These are phyloP conservation scores for Neomorphus geoffroyi DNA, from an alignment of 2,797 vertebrate genomes.

Conservation along the genomic window DNA sequence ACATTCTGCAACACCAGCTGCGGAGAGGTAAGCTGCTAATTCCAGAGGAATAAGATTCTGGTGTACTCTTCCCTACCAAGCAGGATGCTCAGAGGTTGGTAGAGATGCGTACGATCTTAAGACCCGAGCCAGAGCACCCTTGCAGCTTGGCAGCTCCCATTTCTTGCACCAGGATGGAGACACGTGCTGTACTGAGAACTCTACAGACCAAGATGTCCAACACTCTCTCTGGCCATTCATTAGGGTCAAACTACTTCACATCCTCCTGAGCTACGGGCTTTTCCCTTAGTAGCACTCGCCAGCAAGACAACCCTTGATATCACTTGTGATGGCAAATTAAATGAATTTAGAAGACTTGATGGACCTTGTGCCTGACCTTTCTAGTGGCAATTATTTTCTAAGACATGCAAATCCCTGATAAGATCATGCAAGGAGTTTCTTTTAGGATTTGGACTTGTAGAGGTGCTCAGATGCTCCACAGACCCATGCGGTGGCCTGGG, in stretches of 20 bases:
- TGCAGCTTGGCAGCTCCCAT: neutral
- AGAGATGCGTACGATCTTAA: neutral
- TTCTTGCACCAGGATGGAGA: slow-evolving; percentile 1
- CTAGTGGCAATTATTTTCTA: neutral
- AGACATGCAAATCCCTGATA: neutral
- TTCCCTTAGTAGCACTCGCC: neutral
- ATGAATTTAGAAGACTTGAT: neutral
- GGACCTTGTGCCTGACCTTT: neutral
- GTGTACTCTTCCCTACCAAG: neutral
- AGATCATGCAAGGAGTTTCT: neutral
- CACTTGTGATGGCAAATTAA: neutral
- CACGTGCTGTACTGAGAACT: neutral
- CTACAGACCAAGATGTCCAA: neutral
- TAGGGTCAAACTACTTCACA: neutral
- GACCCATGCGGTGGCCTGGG: neutral
- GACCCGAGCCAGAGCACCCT: neutral
- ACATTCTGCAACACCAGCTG: neutral
- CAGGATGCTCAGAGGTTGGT: neutral
- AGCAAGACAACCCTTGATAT: neutral
- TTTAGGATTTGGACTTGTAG: neutral
- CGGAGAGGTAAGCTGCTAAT: neutral
- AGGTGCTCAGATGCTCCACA: neutral
- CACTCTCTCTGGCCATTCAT: neutral
- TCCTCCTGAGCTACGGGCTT: neutral
- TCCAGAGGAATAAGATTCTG: neutral